Base-by-base conservation (phyloP, 2,888 invertebrate species). In the Philopedon plagiatum region DNA sequence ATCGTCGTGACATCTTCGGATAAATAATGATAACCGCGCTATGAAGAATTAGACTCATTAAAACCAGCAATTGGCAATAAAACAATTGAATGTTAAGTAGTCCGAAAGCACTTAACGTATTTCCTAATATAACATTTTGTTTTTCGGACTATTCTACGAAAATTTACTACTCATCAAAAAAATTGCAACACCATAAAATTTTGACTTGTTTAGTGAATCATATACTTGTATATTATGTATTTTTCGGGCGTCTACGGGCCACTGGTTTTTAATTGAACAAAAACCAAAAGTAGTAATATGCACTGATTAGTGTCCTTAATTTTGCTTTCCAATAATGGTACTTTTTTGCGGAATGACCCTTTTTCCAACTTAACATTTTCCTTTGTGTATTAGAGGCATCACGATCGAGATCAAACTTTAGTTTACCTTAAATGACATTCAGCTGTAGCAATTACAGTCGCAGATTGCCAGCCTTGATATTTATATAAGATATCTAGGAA, bases 381-480 rank as follows among this genome's bases (percentile, higher is more conserved):
- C 64, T 61, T 72, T 68, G 68, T 73, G 64, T 73, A 73, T 73
- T 69, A 54, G 64, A 63, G 29, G 32, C 41, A 67, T 73, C 74
- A 76, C 76, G 76, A 76, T 76, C 71, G 73, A 74, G 71, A 76
- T 76, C 76, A 75, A 73, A 62, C 65, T 66, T 61, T 66, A 63
- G 63, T 61, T 65, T 74, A 60, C 54, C 63, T 74, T 70, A 75
- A 76, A 75, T 76, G 76, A 76, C 76, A 76, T 76, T 76, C 76
- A 76, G 64, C 54, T 66, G 57, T 67, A 58, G 60, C 69, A 73
- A 76, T 76, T 76, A 71, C 37, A 62, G 65, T 65, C 58, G 73
- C 51, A 71, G 62, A 71, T 67, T 51, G 29, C 37, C 64, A 58
- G 32, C 74, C 74, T 74, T 74, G 74, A 64, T 71, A 74, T 74